phyloP scores from a whole-genome alignment of 2,888 invertebrate species.

The Sipha maydis region DNA sequence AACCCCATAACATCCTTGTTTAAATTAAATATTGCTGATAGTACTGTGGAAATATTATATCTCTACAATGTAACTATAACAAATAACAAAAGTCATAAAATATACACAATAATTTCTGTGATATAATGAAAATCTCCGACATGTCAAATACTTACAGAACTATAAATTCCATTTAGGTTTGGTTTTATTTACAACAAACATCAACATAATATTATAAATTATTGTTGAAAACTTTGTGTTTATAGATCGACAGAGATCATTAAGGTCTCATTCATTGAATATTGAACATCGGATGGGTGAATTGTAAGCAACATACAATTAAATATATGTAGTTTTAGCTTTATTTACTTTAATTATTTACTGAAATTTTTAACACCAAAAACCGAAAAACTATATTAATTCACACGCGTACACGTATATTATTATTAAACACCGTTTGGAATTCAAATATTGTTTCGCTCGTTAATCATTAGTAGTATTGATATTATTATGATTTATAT shows the following conservation, averaged over 20 bases:
- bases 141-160: constrained; percentile 12
- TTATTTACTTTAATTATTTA: neutral
- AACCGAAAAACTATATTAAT: constrained; percentile 2
- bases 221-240: constrained; percentile 9
- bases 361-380: neutral
- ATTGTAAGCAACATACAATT: neutral
- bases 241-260: constrained; percentile 16
- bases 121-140: constrained; percentile 15
- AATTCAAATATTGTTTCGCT: constrained; percentile 7
- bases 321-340: neutral
- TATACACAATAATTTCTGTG: constrained; percentile 10
- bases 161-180: constrained; percentile 33
- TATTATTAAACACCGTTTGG: neutral
- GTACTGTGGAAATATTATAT: neutral
- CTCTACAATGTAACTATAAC: neutral
- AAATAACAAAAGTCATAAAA: constrained; percentile 13
- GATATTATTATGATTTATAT: neutral
- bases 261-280: constrained; percentile 37
- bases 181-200: constrained; percentile 30
- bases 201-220: constrained; percentile 10
- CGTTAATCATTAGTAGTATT: neutral
- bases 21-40: constrained; percentile 1
- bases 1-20: constrained; percentile 2
- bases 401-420: neutral
- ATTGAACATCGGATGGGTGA: neutral